A percentile compares a stretch with the other conserved stretches of the same genome.
Evolutionary conservation across 2,888 invertebrate species (phyloP).

Genomic region (Augiades crinisus): DNA sequence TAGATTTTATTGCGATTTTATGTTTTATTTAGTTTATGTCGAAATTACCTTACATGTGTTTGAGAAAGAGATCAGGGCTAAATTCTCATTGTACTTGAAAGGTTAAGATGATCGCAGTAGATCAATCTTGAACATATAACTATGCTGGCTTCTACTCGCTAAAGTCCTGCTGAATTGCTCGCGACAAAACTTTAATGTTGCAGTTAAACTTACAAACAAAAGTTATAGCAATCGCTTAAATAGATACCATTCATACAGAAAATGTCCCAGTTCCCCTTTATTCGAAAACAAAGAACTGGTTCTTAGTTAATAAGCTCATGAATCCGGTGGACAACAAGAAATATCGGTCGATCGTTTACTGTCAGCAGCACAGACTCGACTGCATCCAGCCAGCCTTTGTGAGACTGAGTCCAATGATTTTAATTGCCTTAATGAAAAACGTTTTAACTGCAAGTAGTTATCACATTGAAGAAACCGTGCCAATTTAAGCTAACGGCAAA

Average conservation of each 20-base stretch:
- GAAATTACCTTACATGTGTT: no score
- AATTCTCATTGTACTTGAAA: no score
- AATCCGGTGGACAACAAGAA: constrained; percentile 4
- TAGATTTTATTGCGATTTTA: no score
- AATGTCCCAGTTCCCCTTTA: not conserved
- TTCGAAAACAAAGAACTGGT: not conserved
- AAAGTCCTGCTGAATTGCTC: no score
- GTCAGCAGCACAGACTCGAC: not conserved
- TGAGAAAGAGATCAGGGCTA: no score
- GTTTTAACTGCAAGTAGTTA: not conserved
- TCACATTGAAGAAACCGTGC: not conserved
- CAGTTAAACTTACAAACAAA: not conserved
- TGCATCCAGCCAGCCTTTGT: not conserved
- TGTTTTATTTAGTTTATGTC: no score
- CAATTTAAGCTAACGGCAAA: no score
- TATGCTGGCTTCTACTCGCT: no score
- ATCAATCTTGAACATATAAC: no score
- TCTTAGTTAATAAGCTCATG: constrained; percentile 5
- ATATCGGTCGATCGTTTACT: constrained; percentile 8
- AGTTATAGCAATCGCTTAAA: not conserved
- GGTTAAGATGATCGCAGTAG: no score
- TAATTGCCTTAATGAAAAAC: not conserved
- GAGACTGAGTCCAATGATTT: not conserved
- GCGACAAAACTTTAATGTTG: no score
- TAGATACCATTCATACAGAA: not conserved